These are phyloP conservation scores for Tinea pellionella DNA, from an alignment of 2,888 invertebrate genomes.

Conservation along the genomic window DNA sequence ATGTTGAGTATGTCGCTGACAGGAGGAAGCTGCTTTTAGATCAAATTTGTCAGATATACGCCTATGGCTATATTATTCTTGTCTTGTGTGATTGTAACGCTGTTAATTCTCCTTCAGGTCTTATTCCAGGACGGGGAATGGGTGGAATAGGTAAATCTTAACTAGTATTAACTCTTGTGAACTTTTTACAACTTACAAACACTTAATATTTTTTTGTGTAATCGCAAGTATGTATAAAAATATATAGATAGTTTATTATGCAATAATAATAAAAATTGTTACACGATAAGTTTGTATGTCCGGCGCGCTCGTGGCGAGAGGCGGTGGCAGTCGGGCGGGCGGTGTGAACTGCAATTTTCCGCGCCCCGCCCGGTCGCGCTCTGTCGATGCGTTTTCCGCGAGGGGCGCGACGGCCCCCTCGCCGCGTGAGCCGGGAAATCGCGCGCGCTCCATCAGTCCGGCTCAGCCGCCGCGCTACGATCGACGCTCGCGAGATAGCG, in stretches of 20 bases:
- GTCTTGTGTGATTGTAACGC: too few relatives aligned
- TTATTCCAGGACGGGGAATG: too few relatives aligned
- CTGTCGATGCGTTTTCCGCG: conserved; percentile 54
- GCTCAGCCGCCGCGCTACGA: conserved; percentile 55
- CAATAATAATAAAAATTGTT: background rate
- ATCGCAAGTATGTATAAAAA: too few relatives aligned
- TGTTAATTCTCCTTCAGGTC: too few relatives aligned
- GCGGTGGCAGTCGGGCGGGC: conserved; percentile 9
- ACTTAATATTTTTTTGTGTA: too few relatives aligned
- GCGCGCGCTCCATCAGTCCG: conserved; percentile 48
- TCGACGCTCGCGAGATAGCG: conserved; percentile 31
- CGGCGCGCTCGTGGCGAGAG: background rate
- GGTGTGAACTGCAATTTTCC: conserved; percentile 50
- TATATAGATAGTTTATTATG: background rate
- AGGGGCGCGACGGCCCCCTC: conserved; percentile 55
- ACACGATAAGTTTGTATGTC: background rate
- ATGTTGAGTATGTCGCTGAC: conserved; percentile 29
- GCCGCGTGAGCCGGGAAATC: conserved; percentile 29
- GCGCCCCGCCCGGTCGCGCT: conserved; percentile 43
- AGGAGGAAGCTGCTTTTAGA: background rate
- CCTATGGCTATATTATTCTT: background rate
- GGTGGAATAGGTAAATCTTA: too few relatives aligned
- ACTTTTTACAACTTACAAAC: too few relatives aligned
- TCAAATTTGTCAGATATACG: background rate
- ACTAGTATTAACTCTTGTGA: too few relatives aligned